Base-by-base conservation (phyloP, 2,888 invertebrate genomes). In the Trimorus sp. region DNA sequence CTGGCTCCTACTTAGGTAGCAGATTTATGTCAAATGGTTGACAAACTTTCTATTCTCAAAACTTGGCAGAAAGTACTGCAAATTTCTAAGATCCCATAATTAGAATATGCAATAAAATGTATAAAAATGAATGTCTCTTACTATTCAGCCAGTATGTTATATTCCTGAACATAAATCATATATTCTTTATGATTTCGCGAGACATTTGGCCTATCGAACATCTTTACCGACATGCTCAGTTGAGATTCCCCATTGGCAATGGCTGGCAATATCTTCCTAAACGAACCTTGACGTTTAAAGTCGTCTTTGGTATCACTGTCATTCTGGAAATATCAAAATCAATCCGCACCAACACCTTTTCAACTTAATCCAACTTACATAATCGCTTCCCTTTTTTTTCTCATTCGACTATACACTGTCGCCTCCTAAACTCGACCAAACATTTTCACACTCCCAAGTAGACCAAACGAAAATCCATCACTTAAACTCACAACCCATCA, bases 61-160 rank as follows among this genome's bases (percentile, higher is more conserved):
- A n/a, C n/a, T n/a, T n/a, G n/a, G n/a, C n/a, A n/a, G n/a, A n/a
- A n/a, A n/a, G n/a, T n/a, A n/a, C n/a, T n/a, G n/a, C n/a, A n/a
- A n/a, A n/a, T n/a, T n/a, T n/a, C n/a, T n/a, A n/a, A 26, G 26
- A 26, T 26, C 4, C 26, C 26, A 26, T 26, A 26, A 26, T 26
- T 26, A 26, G 2, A 26, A 26, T 26, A 26, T 26, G 4, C 4
- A 26, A 26, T 26, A 26, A 26, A 26, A 26, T 26, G 26, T 26
- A 26, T 26, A 40, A 45, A 45, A 15, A 15, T 48, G 14, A 40
- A 26, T 12, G 26, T 93, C 8, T 8, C 96, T 95, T 94, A 98
- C 98, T 97, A 98, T 93, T 98, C 98, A 4, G 97, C 97, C 92
- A 98, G 94, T 86, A 98, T 95, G 87, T 96, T 95, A 89, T 98